Conservation (phyloP, 2,888 invertebrate genomes). For the Boloria euphrosyne region DNA sequence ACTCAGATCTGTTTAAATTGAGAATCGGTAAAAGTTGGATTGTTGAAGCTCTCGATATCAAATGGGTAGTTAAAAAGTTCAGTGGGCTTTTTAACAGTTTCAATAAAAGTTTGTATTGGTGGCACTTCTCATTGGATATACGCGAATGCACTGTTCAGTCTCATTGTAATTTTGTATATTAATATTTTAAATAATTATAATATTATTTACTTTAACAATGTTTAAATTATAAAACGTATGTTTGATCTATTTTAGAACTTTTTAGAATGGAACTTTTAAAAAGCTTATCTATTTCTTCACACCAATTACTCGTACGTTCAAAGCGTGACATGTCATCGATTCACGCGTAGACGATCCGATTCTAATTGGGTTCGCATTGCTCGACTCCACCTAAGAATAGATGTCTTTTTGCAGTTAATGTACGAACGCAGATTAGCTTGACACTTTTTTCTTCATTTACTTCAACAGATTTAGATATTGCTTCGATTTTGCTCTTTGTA, state of each 20-base stretch:
- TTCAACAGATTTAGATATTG: neutral
- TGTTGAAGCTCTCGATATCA: constrained; percentile 22
- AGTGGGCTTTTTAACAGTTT: constrained; percentile 17
- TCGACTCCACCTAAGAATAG: constrained; percentile 49
- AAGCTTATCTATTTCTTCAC: constrained; percentile 8
- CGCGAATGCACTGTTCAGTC: neutral
- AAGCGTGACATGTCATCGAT: constrained; percentile 55
- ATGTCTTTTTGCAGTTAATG: constrained; percentile 39
- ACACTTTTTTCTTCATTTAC: constrained; percentile 8
- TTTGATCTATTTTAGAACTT: no score
- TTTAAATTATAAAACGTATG: no score
- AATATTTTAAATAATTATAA: no score
- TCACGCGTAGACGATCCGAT: constrained; percentile 64
- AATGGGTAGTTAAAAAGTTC: constrained; percentile 14
- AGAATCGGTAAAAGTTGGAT: constrained; percentile 34
- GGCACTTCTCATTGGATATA: constrained; percentile 11
- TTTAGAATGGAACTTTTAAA: neutral
- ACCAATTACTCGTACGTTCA: constrained; percentile 45
- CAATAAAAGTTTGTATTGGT: constrained; percentile 15
- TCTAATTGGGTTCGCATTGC: constrained; percentile 67
- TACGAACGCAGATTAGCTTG: constrained; percentile 11
- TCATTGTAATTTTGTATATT: no score
- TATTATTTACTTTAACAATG: no score
- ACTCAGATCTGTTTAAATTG: constrained; percentile 30
- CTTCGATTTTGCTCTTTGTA: neutral